Evolutionary conservation across 2,113 vertebrate species (phyloP), one percentile per base, ranked within the genome.

Genomic region (Pycnonotus jocosus): DNA sequence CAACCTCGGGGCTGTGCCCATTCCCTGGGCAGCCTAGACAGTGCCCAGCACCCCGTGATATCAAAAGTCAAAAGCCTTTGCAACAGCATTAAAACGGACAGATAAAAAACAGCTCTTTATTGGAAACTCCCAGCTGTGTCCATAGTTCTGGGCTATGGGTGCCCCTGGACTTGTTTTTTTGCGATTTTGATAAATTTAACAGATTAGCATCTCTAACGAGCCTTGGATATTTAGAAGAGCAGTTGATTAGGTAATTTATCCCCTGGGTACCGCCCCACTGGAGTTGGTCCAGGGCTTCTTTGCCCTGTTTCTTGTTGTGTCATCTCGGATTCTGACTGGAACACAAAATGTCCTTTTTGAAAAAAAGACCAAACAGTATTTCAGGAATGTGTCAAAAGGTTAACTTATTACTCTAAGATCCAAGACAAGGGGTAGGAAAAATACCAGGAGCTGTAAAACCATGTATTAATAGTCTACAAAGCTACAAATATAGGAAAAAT

Each of bases 131-230:
- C 69, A 73, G 48, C 7, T 64, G 57, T 38, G 28, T 10, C 57
- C 48, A 6, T 2, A 18, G 9, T 19, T 47, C 30, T 15, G 23
- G 48, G n/a, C 58, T 23, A 1, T 15, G 48, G 57, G 23, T 33
- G 62, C 22, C 5, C 16, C 47, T 17, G 27, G 3, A 11, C 18
- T 14, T 0, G 0, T 2, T 28, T 84, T 54, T 64, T 28, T 38
- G 3, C 38, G 9, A 7, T 13, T 73, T 84, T 64, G 17, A 27
- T 11, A 22, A 73, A 7, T 33, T 73, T 47, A 47, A 64, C 28
- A 33, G 38, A 54, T 64, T 3, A 23, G 6, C 18, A 22, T 33
- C 28, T 64, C 15, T 23, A 64, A 23, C 48, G 47, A 38, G 8
- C 40, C 15, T 14, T 64, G 28, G 18, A 23, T n/a, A 73, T 33